Evolutionary conservation across 1,140 invertebrate genomes (phyloP), one percentile per base, ranked within the genome.

Genomic region (Hormaphis cornu): DNA sequence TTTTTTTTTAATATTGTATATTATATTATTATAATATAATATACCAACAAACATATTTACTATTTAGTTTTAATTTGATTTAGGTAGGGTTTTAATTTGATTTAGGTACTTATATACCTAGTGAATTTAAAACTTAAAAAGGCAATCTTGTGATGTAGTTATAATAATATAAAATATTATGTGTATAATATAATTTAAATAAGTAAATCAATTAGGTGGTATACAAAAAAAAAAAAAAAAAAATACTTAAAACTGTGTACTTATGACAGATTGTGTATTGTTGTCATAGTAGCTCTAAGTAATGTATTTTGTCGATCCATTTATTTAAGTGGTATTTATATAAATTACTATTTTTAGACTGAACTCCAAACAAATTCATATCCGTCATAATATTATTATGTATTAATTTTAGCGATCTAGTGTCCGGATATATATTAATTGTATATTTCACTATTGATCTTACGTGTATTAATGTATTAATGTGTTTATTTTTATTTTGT

Each of bases 321-420:
- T 44, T 33, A 48, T 50, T 8, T 48, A 50, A 66, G 42, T 42
- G 44, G 28, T 50, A 46, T 66, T 30, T 48, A 63, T 37, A 33
- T 63, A 14, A 63, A 20, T 46, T 63, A n/a, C n/a, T n/a, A 35
- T 50, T 66, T 66, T 66, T 66, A 66, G 61, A 66, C 61, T 66
- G 61, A 66, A 50, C 28, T 50, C n/a, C 33, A 48, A 50, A 66
- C 61, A 48, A 63, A 66, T 66, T 50, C 61, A 66, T 66, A 66
- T 66, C 61, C 61, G 30, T 33, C 61, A 14, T 48, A n/a, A n/a
- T n/a, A n/a, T n/a, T n/a, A n/a, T n/a, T n/a, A n/a, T n/a, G n/a
- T 48, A 44, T 66, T 50, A 28, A 66, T 50, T 66, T 40, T 40
- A 40, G 54, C 24, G 20, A 22, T 24, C 18, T 66, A 50, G 58